Evolutionary conservation across 2,797 vertebrate species (phyloP), one percentile per base, ranked within the genome.

Genomic region (Sebastes melanostomus): DNA sequence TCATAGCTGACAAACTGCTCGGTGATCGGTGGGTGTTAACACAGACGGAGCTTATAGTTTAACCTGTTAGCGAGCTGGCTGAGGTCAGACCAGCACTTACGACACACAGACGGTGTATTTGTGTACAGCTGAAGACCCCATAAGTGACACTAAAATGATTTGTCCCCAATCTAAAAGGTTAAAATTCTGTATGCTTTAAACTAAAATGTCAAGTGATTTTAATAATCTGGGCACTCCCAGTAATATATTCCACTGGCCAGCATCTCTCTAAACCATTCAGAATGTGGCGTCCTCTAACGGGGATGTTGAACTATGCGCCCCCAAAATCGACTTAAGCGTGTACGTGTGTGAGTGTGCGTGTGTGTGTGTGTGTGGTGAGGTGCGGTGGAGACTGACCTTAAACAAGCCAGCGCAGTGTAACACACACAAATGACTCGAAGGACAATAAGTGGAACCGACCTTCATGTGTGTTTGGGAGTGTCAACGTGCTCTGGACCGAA

Each of bases 401-500:
- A 66, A 75, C 34, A 75, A 69, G 46, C 38, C 36, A 76, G 32
- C 5, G 2, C 14, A 52, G 59, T n/a, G 46, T 54, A 65, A 87
- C 70, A 61, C 29, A 77, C 71, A 85, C 22, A 58, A 60, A 30
- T 60, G 63, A 63, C 63, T 76, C 18, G 30, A 46, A 61, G 61
- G 29, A 77, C 30, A 73, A 32, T 11, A 46, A 69, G 58, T 13
- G 36, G 29, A 82, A 29, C 30, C 0, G 58, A 50, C 69, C 34
- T 82, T 76, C 14, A 4, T 55, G 34, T 14, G 72, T 69, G 14
- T 66, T 61, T 38, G 18, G 63, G 66, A 29, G 79, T 70, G 69
- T 83, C 72, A 54, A 78, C 66, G 72, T 81, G 78, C 63, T 81
- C 65, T 46, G 22, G 46, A 70, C 52, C 32, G 78, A 78, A 89